Conservation (phyloP, 2,888 invertebrate species). For the Trachelus stipa region DNA sequence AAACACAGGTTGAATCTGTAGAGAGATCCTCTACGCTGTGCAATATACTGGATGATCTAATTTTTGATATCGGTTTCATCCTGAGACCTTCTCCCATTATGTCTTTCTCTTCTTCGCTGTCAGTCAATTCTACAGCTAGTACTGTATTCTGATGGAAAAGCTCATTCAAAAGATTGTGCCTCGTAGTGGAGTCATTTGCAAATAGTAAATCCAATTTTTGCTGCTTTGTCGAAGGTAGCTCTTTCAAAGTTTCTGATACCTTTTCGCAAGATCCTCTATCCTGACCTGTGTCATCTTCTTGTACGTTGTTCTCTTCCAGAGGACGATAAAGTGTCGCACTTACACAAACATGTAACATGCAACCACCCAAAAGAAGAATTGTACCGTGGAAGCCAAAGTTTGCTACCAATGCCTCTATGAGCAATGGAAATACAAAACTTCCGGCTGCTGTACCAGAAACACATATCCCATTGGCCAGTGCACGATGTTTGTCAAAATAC, state of each 20-base stretch:
- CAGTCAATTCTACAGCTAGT: slow-evolving; percentile 58
- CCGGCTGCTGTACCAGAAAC: slow-evolving; percentile 85
- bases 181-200: slow-evolving; percentile 56
- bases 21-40: slow-evolving; percentile 82
- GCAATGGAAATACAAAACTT: slow-evolving; percentile 81
- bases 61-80: slow-evolving; percentile 73
- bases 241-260: slow-evolving; percentile 29
- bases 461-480: slow-evolving; percentile 83
- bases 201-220: slow-evolving; percentile 62
- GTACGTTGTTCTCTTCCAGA: slow-evolving; percentile 65
- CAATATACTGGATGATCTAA: slow-evolving; percentile 77
- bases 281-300: slow-evolving; percentile 30
- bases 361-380: slow-evolving; percentile 76
- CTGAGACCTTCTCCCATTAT: slow-evolving; percentile 70
- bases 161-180: slow-evolving; percentile 63
- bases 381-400: slow-evolving; percentile 81
- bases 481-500: slow-evolving; percentile 83
- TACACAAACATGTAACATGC: slow-evolving; percentile 81
- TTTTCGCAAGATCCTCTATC: slow-evolving; percentile 28
- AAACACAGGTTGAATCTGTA: slow-evolving; percentile 81
- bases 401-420: slow-evolving; percentile 78
- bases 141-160: slow-evolving; percentile 60
- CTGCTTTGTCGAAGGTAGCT: slow-evolving; percentile 54
- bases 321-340: slow-evolving; percentile 77
- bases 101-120: slow-evolving; percentile 72